Conservation (phyloP, 2,113 vertebrate genomes). For the Spilogale gracilis region DNA sequence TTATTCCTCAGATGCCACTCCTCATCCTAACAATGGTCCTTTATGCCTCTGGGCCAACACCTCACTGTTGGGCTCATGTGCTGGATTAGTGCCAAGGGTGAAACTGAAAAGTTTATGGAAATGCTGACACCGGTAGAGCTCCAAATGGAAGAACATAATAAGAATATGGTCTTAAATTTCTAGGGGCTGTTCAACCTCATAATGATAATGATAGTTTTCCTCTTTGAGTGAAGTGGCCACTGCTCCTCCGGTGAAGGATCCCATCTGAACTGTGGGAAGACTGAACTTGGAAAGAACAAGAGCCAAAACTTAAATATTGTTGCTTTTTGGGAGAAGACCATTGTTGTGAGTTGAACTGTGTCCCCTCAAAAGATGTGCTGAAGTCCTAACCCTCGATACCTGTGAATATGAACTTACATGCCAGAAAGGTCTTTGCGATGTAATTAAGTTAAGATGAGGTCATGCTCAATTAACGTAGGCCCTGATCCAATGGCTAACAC, state of each 20-base stretch:
- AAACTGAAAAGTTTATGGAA: slow-evolving; percentile 71
- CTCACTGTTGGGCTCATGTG: slow-evolving; percentile 33
- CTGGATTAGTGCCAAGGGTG: slow-evolving; percentile 64
- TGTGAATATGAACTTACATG: neutral
- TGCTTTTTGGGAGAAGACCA: neutral
- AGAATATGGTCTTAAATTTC: slow-evolving; percentile 49
- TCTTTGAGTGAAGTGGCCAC: neutral
- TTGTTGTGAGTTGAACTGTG: neutral
- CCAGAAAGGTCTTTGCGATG: neutral
- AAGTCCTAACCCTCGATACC: neutral
- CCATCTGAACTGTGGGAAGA: neutral
- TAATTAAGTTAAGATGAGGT: slow-evolving; percentile 17
- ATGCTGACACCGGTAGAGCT: slow-evolving; percentile 34
- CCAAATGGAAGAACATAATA: slow-evolving; percentile 44
- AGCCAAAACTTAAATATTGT: neutral
- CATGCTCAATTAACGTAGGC: neutral
- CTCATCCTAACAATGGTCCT: slow-evolving; percentile 60
- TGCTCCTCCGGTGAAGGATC: neutral
- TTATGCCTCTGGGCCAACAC: slow-evolving; percentile 44
- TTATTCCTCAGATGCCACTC: slow-evolving; percentile 51
- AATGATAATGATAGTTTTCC: neutral
- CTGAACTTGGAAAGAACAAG: neutral
- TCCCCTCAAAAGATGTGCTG: neutral
- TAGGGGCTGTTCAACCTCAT: slow-evolving; percentile 26
- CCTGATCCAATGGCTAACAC: neutral